Evolutionary conservation across 1,140 invertebrate genomes (phyloP).

Genomic region (Druon quercuslanigerum): DNA sequence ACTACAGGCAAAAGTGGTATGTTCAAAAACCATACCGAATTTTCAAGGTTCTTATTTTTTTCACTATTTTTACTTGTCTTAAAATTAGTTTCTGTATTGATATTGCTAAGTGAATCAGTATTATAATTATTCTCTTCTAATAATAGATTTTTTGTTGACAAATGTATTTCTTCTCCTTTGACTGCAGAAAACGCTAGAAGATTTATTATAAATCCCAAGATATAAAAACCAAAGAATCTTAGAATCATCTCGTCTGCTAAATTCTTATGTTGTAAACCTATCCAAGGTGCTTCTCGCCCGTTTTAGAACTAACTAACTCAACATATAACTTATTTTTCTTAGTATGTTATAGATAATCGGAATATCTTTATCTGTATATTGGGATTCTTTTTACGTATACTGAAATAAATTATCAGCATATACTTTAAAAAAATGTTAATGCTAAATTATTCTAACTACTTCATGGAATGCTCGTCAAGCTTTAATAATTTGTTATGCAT

Average conservation of each 20-base stretch:
- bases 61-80: neutral
- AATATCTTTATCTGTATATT: neutral
- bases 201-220: neutral
- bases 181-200: neutral
- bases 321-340: neutral
- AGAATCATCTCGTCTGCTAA: neutral
- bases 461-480: no score
- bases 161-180: neutral
- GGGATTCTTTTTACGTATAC: no score
- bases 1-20: slow-evolving; percentile 54
- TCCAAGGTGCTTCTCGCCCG: neutral
- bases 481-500: no score
- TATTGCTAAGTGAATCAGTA: neutral
- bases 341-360: neutral
- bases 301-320: neutral
- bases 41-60: neutral
- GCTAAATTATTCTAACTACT: no score
- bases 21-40: slow-evolving; percentile 44
- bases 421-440: no score
- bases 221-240: neutral
- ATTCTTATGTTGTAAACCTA: neutral
- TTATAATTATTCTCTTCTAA: neutral
- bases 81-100: neutral
- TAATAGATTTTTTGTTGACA: neutral
- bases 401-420: no score